These are phyloP conservation scores for Sebastes kiyomatsui DNA, from an alignment of 2,797 vertebrate species.

Conservation along the genomic window DNA sequence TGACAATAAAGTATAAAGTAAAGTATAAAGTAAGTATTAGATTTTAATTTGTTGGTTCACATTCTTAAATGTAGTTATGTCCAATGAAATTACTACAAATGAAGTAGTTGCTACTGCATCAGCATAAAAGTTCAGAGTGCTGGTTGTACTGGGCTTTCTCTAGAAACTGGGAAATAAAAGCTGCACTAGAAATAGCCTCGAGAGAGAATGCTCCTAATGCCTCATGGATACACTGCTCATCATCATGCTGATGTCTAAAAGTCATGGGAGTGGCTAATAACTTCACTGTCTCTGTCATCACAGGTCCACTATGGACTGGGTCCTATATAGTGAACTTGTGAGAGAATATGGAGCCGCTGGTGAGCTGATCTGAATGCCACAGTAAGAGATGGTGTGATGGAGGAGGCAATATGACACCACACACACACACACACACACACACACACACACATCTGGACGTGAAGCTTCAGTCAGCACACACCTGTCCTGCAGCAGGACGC, in stretches of 20 bases:
- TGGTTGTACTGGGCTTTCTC: background rate
- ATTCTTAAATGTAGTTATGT: too few species aligned
- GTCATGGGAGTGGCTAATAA: background rate
- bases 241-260: background rate
- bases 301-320: background rate
- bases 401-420: constrained; percentile 7
- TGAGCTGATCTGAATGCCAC: background rate
- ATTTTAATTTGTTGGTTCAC: too few species aligned
- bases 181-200: background rate
- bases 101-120: too few species aligned
- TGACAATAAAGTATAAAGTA: too few species aligned
- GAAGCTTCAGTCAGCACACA: constrained; percentile 8
- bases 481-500: constrained; percentile 39
- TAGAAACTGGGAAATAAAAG: background rate
- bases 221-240: too few species aligned
- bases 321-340: background rate
- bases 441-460: constrained; percentile 21
- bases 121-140: background rate
- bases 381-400: background rate
- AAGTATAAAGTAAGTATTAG: too few species aligned
- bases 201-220: background rate
- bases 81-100: background rate
- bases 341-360: too few species aligned
- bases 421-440: constrained; percentile 1
- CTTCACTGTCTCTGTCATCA: background rate